Conservation (phyloP, 2,888 invertebrate genomes). For the Ophion ellenae region DNA sequence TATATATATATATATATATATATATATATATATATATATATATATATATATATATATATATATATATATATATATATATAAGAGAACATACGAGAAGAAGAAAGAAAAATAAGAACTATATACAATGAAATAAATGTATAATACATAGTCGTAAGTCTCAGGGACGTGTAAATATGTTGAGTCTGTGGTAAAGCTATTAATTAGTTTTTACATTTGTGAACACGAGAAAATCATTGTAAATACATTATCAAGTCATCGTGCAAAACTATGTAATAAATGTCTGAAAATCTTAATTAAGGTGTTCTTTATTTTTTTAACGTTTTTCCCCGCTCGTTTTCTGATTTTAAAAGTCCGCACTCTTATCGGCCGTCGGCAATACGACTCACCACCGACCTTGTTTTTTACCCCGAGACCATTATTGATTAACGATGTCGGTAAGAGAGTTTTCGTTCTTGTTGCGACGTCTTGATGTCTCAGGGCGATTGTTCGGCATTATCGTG, state of each 20-base stretch:
- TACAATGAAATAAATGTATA: slow-evolving; percentile 66
- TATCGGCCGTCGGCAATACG: not conserved
- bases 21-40: too few relatives aligned
- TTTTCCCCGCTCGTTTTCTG: not conserved
- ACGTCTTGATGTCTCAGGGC: too few relatives aligned
- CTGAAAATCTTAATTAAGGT: slow-evolving; percentile 72
- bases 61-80: not conserved
- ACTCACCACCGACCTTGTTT: not conserved
- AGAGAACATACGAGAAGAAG: not conserved
- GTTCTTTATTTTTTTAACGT: not conserved
- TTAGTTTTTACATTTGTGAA: slow-evolving; percentile 78
- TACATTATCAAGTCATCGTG: slow-evolving; percentile 75
- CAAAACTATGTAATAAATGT: slow-evolving; percentile 79
- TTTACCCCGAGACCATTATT: not conserved
- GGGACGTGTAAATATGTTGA: slow-evolving; percentile 79
- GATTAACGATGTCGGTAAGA: not conserved
- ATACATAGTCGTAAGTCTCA: slow-evolving; percentile 77
- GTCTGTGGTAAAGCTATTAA: slow-evolving; percentile 72
- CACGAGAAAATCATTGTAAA: slow-evolving; percentile 74
- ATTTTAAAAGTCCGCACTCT: not conserved
- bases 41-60: not conserved
- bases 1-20: slow-evolving; percentile 1
- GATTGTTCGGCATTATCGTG: too few relatives aligned
- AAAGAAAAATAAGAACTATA: slow-evolving; percentile 42
- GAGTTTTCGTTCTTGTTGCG: not conserved